These are phyloP conservation scores for Parnassius orleans DNA, from an alignment of 2,888 invertebrate genomes.

Conservation along the genomic window DNA sequence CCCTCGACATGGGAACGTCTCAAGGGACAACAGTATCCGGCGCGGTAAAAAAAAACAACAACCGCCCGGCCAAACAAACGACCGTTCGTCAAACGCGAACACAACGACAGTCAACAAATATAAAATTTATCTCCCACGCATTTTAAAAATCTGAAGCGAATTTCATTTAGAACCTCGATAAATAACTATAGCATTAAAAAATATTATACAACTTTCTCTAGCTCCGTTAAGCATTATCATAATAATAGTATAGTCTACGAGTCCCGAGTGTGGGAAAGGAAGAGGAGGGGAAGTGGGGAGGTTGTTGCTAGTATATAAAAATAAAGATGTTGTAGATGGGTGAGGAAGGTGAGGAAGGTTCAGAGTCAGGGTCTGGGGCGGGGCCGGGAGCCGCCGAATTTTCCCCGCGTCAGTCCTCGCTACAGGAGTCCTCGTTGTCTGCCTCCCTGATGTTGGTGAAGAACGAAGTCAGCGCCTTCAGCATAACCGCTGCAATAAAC, in stretches of 20 bases:
- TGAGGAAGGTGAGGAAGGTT: neutral
- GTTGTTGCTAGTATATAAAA: conserved; percentile 21
- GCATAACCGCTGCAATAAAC: conserved; percentile 82
- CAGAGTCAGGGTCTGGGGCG: conserved; percentile 35
- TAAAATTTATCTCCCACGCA: neutral
- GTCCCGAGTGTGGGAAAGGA: conserved; percentile 38
- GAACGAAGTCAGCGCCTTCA: conserved; percentile 87
- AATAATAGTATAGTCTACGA: conserved; percentile 43
- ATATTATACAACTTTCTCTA: conserved; percentile 66
- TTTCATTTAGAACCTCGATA: conserved; percentile 45
- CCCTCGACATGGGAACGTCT: conserved; percentile 4
- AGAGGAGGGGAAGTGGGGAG: conserved; percentile 38
- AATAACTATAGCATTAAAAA: conserved; percentile 59
- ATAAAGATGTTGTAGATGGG: neutral
- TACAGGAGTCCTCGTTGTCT: conserved; percentile 82
- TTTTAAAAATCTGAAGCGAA: conserved; percentile 8
- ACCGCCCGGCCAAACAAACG: conserved; percentile 1
- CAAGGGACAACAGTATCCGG: neutral
- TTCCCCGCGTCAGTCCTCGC: conserved; percentile 70
- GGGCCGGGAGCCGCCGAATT: conserved; percentile 38
- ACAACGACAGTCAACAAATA: conserved; percentile 33
- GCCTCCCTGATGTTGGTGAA: conserved; percentile 85
- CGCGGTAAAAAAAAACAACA: neutral
- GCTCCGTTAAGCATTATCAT: conserved; percentile 55
- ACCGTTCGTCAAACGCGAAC: conserved; percentile 10